phyloP scores from a whole-genome alignment of 2,113 vertebrate species.

The Egretta garzetta region DNA sequence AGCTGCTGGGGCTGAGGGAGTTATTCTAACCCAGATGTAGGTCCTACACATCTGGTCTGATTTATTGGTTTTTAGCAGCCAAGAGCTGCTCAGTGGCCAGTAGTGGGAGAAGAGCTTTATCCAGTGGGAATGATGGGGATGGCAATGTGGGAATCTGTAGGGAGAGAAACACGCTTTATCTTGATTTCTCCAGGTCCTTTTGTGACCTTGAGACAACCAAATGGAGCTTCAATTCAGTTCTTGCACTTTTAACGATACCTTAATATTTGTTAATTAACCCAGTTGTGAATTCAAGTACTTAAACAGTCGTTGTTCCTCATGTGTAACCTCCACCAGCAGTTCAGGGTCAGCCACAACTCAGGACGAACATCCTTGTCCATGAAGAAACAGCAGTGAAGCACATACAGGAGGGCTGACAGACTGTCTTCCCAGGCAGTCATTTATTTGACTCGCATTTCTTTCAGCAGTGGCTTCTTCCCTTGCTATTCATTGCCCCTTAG shows the following conservation, averaged over 20 bases:
- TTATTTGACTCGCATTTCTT: background rate
- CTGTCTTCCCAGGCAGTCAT: background rate
- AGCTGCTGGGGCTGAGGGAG: background rate
- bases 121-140: background rate
- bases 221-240: background rate
- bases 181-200: background rate
- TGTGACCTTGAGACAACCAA: background rate
- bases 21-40: background rate
- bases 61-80: background rate
- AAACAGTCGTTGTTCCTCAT: accelerated
- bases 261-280: background rate
- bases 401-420: background rate
- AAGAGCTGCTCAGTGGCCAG: background rate
- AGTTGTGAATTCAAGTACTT: background rate
- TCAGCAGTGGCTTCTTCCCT: background rate
- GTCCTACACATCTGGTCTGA: background rate
- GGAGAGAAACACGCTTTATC: background rate
- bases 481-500: background rate
- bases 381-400: background rate
- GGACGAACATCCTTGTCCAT: background rate
- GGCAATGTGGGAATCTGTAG: background rate
- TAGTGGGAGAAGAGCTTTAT: background rate
- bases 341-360: background rate
- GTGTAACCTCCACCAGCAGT: background rate
- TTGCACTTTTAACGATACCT: background rate